Conservation (phyloP, 2,888 invertebrate species). For the Drosophila mayaguana region DNA sequence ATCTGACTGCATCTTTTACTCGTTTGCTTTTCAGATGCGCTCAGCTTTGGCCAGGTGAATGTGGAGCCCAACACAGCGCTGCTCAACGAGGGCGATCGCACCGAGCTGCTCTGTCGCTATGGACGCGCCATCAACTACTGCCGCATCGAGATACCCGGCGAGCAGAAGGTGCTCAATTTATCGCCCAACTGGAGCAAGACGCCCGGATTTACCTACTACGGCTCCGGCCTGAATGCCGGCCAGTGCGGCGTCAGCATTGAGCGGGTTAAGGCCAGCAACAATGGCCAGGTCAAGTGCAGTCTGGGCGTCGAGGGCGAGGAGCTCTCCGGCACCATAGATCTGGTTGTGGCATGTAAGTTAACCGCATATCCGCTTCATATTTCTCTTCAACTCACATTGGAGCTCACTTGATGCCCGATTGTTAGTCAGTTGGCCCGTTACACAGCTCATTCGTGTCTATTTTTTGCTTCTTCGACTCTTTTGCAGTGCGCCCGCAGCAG, state of each 20-base stretch:
- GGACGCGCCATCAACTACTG: conserved; percentile 82
- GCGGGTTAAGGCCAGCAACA: conserved; percentile 88
- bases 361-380: background rate
- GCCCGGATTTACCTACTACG: conserved; percentile 86
- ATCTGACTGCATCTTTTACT: conserved; percentile 14
- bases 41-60: conserved; percentile 80
- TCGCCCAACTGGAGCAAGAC: conserved; percentile 85
- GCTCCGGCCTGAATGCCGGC: conserved; percentile 87
- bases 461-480: background rate
- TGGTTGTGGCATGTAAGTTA: conserved; percentile 91
- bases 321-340: conserved; percentile 87
- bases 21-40: conserved; percentile 73
- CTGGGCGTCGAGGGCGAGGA: conserved; percentile 88
- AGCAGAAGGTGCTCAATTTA: conserved; percentile 85
- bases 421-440: background rate
- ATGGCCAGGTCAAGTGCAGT: conserved; percentile 90
- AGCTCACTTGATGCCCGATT: background rate
- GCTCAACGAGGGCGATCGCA: conserved; percentile 83
- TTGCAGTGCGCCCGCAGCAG: conserved; percentile 82
- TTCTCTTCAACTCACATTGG: background rate
- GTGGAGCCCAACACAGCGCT: conserved; percentile 83
- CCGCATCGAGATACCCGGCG: conserved; percentile 86
- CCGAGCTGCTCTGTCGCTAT: conserved; percentile 82
- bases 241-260: conserved; percentile 90
- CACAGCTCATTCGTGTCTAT: background rate